Base-by-base conservation (phyloP, 2,113 vertebrate genomes). In the Gavia stellata region DNA sequence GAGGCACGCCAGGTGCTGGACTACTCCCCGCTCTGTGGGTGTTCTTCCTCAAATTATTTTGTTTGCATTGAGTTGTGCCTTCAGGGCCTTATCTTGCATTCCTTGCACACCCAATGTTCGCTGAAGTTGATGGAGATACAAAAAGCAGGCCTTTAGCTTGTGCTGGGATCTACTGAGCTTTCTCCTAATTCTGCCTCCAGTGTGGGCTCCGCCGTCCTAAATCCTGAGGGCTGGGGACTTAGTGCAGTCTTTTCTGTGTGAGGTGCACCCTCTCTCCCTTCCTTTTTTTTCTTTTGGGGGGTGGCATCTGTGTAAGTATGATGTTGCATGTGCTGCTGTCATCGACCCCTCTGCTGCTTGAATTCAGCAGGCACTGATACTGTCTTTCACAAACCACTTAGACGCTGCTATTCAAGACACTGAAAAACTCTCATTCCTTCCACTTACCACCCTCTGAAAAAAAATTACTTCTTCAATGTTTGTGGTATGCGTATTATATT, bases 31-130 rank as follows among this genome's bases (percentile, higher is more conserved):
- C 95, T 93, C 92, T 63, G 95, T 94, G 94, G 92, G 96, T 96
- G 96, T 97, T 96, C 96, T 94, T 87, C 74, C 75, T 92, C 81
- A 95, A 95, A 96, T 92, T 94, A 86, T 95, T 91, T 96, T 95
- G 94, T 96, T 97, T 95, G 79, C 56, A 93, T 88, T 83, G 79
- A 83, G 40, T 82, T 1, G 1, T 81, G 86, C 92, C 50, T 80
- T 73, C 53, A 53, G 83, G 89, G 68, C 86, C 61, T 88, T 91
- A 85, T 95, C 94, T 86, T 28, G 6, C 67, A 67, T 70, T 90
- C 77, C 47, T 94, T 81, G 92, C 93, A 94, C 94, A 94, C 81
- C 87, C 93, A 96, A 4, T 11, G 0, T 81, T 96, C 65, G 59
- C 81, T 72, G 81, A 59, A 96, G 73, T 25, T 81, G 73, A 67